Evolutionary conservation across 1,140 invertebrate species (phyloP), one percentile per base, ranked within the genome.

Genomic region (Anastrepha obliqua): DNA sequence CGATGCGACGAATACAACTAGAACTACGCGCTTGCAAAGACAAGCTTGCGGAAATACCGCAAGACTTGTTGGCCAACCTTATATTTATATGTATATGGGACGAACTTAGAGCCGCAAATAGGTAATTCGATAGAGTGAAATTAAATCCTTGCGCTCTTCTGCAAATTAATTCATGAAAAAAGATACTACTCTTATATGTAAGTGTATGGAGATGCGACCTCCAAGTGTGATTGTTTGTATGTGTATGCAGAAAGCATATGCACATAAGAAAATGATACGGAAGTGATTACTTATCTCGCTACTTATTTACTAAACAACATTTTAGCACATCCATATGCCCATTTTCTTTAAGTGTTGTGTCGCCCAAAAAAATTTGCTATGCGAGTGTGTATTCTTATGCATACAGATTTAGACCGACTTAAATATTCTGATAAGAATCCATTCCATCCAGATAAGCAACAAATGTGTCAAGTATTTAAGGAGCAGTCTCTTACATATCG

Each of bases 381-480:
- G 29, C 29, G 29, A 29, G 29, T 55, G 11, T 55, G 11, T 55
- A 0, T 55, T 6, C 51, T 55, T 55, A 2, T 55, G 11, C 51
- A 1, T 11, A 55, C 6, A 2, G 51, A 55, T 55, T 55, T 55
- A 55, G 51, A 29, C 29, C 2, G 39, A 8, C 29, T 64, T 67
- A 67, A 67, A 62, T 29, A 67, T 67, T 74, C 8, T 17, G 67
- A 74, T 74, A 74, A 74, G 67, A 74, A 47, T n/a, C 39, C 67
- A 44, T 47, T 47, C 17, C 15, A 74, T 44, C 4, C 5, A 74
- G 67, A 74, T 74, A 74, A 74, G 67, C 42, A 17, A 44, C 42
- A 44, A 44, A 74, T 44, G 39, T 47, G 17, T 44, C 39, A 74
- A 74, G 67, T 74, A 74, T 74, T 74, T 74, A 74, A 47, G 15